These are phyloP conservation scores for Choloepus didactylus DNA, from an alignment of 2,797 vertebrate genomes.

Conservation along the genomic window DNA sequence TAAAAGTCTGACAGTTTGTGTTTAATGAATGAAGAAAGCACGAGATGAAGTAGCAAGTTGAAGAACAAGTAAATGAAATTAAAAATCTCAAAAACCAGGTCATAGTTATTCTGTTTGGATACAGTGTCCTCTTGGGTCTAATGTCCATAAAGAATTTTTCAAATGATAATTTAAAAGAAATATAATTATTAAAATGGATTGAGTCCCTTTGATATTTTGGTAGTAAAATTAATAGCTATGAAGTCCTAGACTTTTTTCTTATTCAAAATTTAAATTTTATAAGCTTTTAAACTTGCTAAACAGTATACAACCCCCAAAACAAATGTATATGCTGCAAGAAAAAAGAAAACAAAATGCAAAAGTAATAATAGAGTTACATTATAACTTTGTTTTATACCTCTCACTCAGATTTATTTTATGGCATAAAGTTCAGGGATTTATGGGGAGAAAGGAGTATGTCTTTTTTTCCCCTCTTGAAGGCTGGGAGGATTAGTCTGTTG, in stretches of 20 bases:
- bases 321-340: background rate
- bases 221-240: background rate
- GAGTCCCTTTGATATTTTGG: background rate
- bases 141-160: background rate
- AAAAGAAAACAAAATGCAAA: background rate
- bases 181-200: background rate
- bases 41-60: background rate
- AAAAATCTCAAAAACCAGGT: background rate
- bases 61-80: background rate
- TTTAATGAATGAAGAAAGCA: constrained; percentile 21
- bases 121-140: background rate
- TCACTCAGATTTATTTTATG: background rate
- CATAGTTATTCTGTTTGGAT: background rate
- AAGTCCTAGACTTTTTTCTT: no score
- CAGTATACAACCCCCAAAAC: background rate
- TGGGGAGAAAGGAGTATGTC: background rate
- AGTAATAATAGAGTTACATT: background rate
- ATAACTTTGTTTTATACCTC: background rate
- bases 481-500: background rate
- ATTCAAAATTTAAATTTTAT: background rate
- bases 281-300: background rate
- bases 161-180: background rate
- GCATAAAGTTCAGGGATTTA: background rate
- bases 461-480: no score
- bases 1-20: background rate